A percentile compares a stretch with the other conserved stretches of the same genome.
phyloP scores from a whole-genome alignment of 2,888 invertebrate species.

The Dorcus hopei region DNA sequence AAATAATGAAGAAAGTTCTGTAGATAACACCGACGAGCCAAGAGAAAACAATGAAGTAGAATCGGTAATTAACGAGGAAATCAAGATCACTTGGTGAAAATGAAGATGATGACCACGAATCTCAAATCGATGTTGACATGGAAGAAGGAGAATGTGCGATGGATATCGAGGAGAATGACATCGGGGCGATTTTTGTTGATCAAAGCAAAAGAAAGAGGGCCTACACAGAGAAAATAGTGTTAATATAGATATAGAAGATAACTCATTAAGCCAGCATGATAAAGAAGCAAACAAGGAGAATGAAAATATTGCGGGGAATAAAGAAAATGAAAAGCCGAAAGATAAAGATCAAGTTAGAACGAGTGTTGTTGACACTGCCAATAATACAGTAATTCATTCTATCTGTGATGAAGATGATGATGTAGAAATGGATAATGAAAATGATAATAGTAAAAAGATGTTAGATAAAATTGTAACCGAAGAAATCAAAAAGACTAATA shows the following conservation, averaged over 20 bases:
- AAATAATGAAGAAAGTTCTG: slow-evolving; percentile 16
- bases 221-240: neutral
- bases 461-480: neutral
- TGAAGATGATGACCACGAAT: slow-evolving; percentile 18
- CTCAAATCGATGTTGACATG: slow-evolving; percentile 7
- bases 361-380: neutral
- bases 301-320: slow-evolving; percentile 6
- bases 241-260: slow-evolving; percentile 8
- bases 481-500: slow-evolving; percentile 3
- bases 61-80: slow-evolving; percentile 33
- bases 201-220: neutral
- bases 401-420: neutral
- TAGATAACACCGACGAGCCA: slow-evolving; percentile 1
- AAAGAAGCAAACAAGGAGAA: slow-evolving; percentile 16
- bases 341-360: neutral
- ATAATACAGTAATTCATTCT: neutral
- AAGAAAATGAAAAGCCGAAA: slow-evolving; percentile 10
- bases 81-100: slow-evolving; percentile 7
- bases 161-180: slow-evolving; percentile 32
- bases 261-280: neutral
- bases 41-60: neutral
- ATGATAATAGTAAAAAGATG: neutral
- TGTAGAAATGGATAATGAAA: neutral
- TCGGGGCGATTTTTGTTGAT: slow-evolving; percentile 14
- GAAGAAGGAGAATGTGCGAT: slow-evolving; percentile 27